Evolutionary conservation across 2,113 vertebrate species (phyloP).

Genomic region (Acanthisitta chloris): DNA sequence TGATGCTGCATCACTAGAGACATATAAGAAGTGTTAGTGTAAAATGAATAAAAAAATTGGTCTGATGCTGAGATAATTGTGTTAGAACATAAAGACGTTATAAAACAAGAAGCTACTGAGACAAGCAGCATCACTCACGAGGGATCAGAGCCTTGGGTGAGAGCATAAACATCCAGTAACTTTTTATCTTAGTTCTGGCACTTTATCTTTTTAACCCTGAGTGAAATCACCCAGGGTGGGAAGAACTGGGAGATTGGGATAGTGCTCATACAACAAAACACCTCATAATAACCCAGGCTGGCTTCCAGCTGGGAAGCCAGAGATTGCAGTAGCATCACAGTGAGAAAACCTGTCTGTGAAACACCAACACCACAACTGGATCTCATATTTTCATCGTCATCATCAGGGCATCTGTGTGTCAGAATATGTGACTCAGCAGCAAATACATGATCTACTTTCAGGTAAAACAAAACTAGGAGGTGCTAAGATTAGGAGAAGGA

Average conservation of each 20-base stretch:
- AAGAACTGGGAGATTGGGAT: not conserved
- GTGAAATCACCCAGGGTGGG: not conserved
- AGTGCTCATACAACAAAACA: not conserved
- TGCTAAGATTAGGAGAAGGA: not conserved
- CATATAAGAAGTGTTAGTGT: not conserved
- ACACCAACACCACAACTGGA: rapidly evolving
- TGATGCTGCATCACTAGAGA: not conserved
- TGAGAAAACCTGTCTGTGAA: not conserved
- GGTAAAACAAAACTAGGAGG: not conserved
- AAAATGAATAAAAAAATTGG: not conserved
- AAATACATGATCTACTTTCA: not conserved
- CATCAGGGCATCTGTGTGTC: not conserved
- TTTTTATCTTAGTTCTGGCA: not conserved
- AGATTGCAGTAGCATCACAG: not conserved
- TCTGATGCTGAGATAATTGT: not conserved
- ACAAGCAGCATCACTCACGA: not conserved
- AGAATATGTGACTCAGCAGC: not conserved
- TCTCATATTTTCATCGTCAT: not conserved
- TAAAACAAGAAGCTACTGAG: not conserved
- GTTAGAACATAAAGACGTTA: not conserved
- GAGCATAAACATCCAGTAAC: not conserved
- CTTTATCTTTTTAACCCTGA: not conserved
- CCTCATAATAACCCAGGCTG: not conserved
- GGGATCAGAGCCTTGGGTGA: not conserved
- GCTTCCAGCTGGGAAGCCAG: not conserved